Conservation (phyloP, 2,888 invertebrate species). For the Helicoverpa assulta region DNA sequence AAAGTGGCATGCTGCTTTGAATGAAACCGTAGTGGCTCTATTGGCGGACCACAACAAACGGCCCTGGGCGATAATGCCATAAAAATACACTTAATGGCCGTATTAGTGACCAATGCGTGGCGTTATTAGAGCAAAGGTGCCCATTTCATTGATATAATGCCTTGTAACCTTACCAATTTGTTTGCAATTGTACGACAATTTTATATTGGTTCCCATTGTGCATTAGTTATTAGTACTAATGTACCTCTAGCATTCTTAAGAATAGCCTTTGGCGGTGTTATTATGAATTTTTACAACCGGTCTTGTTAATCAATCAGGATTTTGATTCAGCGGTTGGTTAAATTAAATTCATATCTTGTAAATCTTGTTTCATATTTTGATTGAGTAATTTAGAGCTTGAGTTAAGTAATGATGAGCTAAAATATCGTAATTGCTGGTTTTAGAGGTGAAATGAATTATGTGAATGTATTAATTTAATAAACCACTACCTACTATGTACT, state of each 20-base stretch:
- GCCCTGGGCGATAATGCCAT: constrained; percentile 36
- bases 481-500: too few relatives aligned
- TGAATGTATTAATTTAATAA: too few relatives aligned
- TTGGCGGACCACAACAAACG: constrained; percentile 6
- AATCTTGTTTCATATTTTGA: background rate
- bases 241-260: too few relatives aligned
- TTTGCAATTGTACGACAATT: constrained; percentile 19
- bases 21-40: background rate
- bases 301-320: background rate
- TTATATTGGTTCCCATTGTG: constrained; percentile 5
- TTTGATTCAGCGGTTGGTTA: background rate
- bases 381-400: background rate
- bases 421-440: too few relatives aligned
- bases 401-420: background rate
- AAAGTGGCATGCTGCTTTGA: background rate
- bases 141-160: constrained; percentile 32
- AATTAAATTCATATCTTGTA: too few relatives aligned
- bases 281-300: background rate
- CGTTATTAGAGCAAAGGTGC: constrained; percentile 24
- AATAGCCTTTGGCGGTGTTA: background rate
- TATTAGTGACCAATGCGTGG: constrained; percentile 38
- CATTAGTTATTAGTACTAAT: background rate
- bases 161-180: constrained; percentile 20
- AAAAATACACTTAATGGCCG: constrained; percentile 39
- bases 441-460: too few relatives aligned